These are phyloP conservation scores for Alethe diademata DNA, from an alignment of 2,113 vertebrate species.

Conservation along the genomic window DNA sequence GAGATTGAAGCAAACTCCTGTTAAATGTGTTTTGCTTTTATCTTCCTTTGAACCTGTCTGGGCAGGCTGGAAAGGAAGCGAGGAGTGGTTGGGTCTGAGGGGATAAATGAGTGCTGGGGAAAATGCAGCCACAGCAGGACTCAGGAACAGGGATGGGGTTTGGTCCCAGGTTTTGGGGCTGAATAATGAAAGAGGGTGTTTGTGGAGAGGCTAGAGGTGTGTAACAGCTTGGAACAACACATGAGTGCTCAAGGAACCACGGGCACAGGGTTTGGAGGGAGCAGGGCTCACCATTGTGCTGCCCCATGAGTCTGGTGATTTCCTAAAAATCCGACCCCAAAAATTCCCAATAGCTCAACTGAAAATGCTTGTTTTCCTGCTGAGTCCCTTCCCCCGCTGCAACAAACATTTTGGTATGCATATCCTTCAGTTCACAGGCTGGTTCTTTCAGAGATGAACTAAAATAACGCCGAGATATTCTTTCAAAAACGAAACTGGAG, in stretches of 20 bases:
- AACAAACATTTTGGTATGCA: neutral
- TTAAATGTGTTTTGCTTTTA: neutral
- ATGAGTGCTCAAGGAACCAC: accelerated
- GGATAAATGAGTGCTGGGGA: neutral
- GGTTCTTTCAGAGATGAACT: neutral
- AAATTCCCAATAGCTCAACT: neutral
- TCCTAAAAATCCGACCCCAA: neutral
- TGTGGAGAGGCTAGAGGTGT: neutral
- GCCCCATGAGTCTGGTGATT: accelerated
- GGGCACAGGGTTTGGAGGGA: neutral
- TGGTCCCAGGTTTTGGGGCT: neutral
- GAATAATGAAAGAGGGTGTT: neutral
- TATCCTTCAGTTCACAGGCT: neutral
- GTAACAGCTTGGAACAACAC: neutral
- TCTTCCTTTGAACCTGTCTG: neutral
- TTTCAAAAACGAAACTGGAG: neutral
- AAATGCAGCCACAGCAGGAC: neutral
- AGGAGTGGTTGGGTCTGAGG: neutral
- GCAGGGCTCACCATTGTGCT: neutral
- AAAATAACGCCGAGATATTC: neutral
- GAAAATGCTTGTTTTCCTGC: neutral
- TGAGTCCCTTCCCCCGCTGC: neutral
- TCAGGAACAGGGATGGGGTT: neutral
- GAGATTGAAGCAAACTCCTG: neutral
- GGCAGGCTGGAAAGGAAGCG: neutral